Base-by-base conservation (phyloP, 2,797 vertebrate genomes). In the Manis pentadactyla region DNA sequence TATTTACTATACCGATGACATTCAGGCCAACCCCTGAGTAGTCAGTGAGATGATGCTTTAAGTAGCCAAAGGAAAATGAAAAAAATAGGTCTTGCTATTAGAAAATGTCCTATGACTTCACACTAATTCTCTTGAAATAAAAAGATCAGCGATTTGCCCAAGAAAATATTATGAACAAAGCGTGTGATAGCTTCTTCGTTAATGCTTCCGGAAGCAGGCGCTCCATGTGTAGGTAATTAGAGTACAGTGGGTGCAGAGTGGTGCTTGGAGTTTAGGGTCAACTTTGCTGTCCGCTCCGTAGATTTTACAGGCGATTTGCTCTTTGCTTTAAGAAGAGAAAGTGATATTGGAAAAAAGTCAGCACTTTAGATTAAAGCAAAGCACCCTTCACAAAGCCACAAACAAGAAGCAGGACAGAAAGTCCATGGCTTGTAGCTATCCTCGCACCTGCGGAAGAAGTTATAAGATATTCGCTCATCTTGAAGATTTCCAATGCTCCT, bases 291-390 rank as follows among this genome's bases (percentile, higher is more conserved):
- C 99, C 98, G 98, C 98, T 99, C 99, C 98, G 96, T 98, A 98
- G 98, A 98, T 99, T 99, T 99, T 99, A 99, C 99, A 99, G 99
- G 99, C 99, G 98, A 99, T 99, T 99, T 99, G 99, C 98, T 99
- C 99, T 99, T 99, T 98, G 98, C 99, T 99, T 99, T 98, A 98
- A 99, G 99, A 99, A 99, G 98, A 99, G 98, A 99, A 99, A 99
- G 98, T 98, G 98, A 99, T 99, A 99, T 99, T 99, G 98, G 99
- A 99, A 99, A 99, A 98, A 98, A 98, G 98, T 99, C 99, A 99
- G 99, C 99, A 99, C 99, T 99, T 99, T 99, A 98, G 98, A 99
- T 99, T 99, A 99, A 99, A 99, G 99, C 99, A 99, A 99, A 99
- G 99, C 99, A 98, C 98, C 99, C 98, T 99, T 99, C 99, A 99